Evolutionary conservation across 2,113 vertebrate species (phyloP), one percentile per base, ranked within the genome.

Genomic region (Pampusana beccarii): DNA sequence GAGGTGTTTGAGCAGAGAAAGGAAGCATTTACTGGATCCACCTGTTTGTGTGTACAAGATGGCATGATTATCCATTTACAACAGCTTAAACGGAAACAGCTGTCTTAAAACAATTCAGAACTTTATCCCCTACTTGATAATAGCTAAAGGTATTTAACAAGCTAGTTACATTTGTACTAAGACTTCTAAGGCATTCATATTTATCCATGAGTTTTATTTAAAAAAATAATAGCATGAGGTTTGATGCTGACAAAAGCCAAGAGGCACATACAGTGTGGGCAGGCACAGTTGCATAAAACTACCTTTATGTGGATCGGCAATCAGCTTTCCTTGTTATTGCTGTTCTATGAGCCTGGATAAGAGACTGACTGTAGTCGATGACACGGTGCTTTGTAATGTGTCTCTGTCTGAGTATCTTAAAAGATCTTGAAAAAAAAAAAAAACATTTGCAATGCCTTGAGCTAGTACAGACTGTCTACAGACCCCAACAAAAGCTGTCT

Each of bases 11-110:
- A 91, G 73, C 0, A 1, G 57, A 93, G 48, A 71, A 91, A 60
- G 51, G n/a, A 86, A n/a, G 28, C 25, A n/a, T 93, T 91, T 93
- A 74, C 85, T 57, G 36, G n/a, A 40, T 61, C 83, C 94, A 94
- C 86, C 83, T 96, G 71, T 79, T 77, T 75, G 44, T 57, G 33
- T 75, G 29, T 31, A 67, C 80, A 93, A 86, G 71, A 75, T 50
- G 1, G 3, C 46, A 46, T 65, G 86, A 92, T 96, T 93, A 92
- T 51, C 77, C 74, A 69, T 95, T 96, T 95, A 88, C 42, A 80
- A 23, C 66, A 89, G 80, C 50, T 92, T 66, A 95, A 97, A 97
- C 75, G 61, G 91, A 96, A 96, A 88, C 91, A 97, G 88, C 91
- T 97, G 94, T 80, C 60, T 74, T 71, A n/a, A 57, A 96, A 93